phyloP scores from a whole-genome alignment of 2,888 invertebrate genomes.

The Polietes domitor region DNA sequence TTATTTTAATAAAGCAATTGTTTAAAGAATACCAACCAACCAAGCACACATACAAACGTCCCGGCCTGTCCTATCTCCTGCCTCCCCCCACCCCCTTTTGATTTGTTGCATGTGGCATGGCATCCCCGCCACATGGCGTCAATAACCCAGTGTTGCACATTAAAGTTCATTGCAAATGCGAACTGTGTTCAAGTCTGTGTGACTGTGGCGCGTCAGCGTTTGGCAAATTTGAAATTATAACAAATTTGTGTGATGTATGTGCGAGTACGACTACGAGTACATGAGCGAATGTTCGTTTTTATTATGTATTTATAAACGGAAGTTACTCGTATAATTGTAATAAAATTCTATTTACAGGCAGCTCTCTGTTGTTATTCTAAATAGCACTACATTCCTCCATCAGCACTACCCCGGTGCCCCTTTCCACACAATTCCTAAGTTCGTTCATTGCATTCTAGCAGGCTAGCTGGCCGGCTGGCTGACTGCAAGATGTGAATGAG shows the following conservation, averaged over 20 bases:
- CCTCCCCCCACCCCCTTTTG: background rate
- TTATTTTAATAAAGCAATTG: conserved; percentile 39
- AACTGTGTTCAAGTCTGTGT: conserved; percentile 11
- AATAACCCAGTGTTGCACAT: conserved; percentile 38
- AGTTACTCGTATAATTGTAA: conserved; percentile 64
- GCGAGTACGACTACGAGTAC: background rate
- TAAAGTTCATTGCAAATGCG: conserved; percentile 24
- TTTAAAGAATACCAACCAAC: conserved; percentile 41
- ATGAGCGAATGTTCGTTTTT: background rate
- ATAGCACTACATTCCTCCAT: conserved; percentile 36
- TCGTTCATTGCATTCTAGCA: conserved; percentile 17
- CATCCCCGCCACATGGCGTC: conserved; percentile 27
- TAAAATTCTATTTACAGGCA: conserved; percentile 61
- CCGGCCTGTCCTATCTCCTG: background rate
- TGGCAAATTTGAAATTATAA: conserved; percentile 60
- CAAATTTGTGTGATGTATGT: conserved; percentile 1
- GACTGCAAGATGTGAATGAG: conserved; percentile 57
- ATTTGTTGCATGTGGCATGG: background rate
- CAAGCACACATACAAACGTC: conserved; percentile 24
- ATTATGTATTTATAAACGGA: conserved; percentile 55
- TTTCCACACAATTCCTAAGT: background rate
- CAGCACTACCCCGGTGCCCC: background rate
- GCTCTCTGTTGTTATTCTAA: conserved; percentile 47
- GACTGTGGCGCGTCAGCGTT: background rate
- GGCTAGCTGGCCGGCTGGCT: background rate